Percentiles rank a stretch among this genome's conserved stretches.
These are phyloP conservation scores for Orbicella faveolata DNA, from an alignment of 64 coral and sea anemone species.

Conservation along the genomic window DNA sequence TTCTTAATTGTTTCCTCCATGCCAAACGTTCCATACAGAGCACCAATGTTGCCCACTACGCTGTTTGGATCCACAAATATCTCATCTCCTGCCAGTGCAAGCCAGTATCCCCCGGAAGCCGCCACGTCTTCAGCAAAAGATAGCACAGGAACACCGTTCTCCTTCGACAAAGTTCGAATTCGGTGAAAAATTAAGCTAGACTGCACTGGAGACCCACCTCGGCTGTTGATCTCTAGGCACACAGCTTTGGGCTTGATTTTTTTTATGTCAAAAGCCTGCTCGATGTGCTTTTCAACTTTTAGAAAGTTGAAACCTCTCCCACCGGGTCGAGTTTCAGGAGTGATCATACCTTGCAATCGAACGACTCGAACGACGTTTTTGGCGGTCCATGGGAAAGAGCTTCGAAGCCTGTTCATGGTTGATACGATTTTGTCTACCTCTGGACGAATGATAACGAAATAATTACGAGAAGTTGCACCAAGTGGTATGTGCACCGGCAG, in stretches of 20 bases:
- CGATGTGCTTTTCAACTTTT: conserved; percentile 71
- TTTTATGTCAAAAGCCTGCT: conserved; percentile 74
- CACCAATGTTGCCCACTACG: conserved; percentile 74
- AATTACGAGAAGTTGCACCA: too few relatives aligned
- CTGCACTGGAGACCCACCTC: conserved; percentile 70
- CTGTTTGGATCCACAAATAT: conserved; percentile 86
- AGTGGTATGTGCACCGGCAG: too few relatives aligned
- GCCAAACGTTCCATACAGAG: conserved; percentile 53
- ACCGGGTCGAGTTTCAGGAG: not conserved
- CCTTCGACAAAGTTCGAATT: conserved; percentile 60
- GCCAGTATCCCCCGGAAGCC: conserved; percentile 75
- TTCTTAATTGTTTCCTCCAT: conserved; percentile 84
- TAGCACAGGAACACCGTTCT: conserved; percentile 64
- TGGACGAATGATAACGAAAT: too few relatives aligned
- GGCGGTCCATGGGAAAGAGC: conserved; percentile 1
- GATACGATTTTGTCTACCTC: not conserved
- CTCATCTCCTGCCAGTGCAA: conserved; percentile 82
- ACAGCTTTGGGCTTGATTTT: conserved; percentile 89
- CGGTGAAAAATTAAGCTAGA: conserved; percentile 79
- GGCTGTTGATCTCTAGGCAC: conserved; percentile 82
- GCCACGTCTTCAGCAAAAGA: conserved; percentile 80
- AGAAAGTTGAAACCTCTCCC: conserved; percentile 49
- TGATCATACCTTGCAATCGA: conserved; percentile 70
- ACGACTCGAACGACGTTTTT: conserved; percentile 86
- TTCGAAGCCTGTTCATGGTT: conserved; percentile 28